Evolutionary conservation across 2,113 vertebrate species (phyloP).

Genomic region (Gobius niger): DNA sequence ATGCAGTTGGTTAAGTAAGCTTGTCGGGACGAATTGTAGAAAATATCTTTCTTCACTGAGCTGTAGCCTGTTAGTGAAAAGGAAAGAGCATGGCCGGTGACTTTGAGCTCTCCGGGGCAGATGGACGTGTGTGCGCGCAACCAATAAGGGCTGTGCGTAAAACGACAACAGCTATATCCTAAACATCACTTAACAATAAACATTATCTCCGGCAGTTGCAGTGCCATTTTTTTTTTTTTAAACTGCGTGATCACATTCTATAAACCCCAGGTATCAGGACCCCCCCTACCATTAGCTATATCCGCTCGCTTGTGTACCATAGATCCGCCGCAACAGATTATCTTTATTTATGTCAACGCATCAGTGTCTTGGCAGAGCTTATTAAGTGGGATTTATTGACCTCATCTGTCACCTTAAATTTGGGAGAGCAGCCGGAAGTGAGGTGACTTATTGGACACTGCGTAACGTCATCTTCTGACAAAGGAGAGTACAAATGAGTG

Average conservation of each 20-base stretch:
- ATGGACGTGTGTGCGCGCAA: constrained; percentile 34
- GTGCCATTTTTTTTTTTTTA: no score
- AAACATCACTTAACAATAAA: no score
- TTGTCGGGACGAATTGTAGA: constrained; percentile 56
- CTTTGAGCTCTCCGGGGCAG: constrained; percentile 39
- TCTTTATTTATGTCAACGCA: not conserved
- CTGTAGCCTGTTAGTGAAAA: constrained; percentile 41
- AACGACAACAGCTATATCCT: no score
- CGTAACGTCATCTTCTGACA: constrained; percentile 13
- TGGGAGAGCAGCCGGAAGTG: not conserved
- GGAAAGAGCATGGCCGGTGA: constrained; percentile 15
- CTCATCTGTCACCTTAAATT: constrained; percentile 11
- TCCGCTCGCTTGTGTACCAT: constrained; percentile 20
- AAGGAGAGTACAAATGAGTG: constrained; percentile 9
- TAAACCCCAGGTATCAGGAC: not conserved
- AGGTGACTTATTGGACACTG: not conserved
- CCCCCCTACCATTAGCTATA: not conserved
- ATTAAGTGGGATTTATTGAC: constrained; percentile 26
- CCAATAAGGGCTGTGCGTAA: constrained; percentile 8
- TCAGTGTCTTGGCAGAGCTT: constrained; percentile 8
- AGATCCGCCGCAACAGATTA: constrained; percentile 7
- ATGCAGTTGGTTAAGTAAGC: constrained; percentile 73
- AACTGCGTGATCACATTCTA: no score
- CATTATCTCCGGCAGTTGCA: no score
- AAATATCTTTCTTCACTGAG: constrained; percentile 47